These are phyloP conservation scores for Drosophila yakuba DNA, from an alignment of 1,140 invertebrate species.

Conservation along the genomic window DNA sequence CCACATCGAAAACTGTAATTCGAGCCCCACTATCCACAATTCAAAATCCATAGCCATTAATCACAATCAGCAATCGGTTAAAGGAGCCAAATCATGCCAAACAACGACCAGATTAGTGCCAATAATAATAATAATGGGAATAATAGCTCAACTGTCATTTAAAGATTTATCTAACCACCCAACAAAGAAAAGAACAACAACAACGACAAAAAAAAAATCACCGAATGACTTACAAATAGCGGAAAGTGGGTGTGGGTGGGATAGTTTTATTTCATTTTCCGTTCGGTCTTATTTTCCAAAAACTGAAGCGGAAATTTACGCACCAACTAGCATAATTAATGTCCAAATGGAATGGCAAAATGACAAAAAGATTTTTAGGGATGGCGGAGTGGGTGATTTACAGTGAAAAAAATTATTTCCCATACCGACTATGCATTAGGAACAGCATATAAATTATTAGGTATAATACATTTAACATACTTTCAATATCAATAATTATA, in stretches of 20 bases:
- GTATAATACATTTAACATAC: too few relatives aligned
- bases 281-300: constrained; percentile 10
- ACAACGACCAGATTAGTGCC: constrained; percentile 69
- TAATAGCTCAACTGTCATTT: constrained; percentile 56
- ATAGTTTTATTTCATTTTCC: constrained; percentile 24
- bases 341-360: constrained; percentile 49
- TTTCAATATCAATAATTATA: too few relatives aligned
- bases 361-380: constrained; percentile 27
- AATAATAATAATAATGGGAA: constrained; percentile 58
- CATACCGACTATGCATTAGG: not conserved
- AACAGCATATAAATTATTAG: not conserved
- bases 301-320: constrained; percentile 55
- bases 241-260: not conserved
- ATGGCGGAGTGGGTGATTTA: not conserved
- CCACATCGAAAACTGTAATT: not conserved
- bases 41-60: constrained; percentile 54
- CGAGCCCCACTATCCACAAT: constrained; percentile 10
- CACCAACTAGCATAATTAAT: constrained; percentile 64
- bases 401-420: not conserved
- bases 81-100: constrained; percentile 49
- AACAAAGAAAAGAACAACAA: not conserved
- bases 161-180: constrained; percentile 22
- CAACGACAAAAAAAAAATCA: not conserved
- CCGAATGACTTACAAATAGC: not conserved
- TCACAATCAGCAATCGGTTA: constrained; percentile 73